Evolutionary conservation across 2,888 invertebrate genomes (phyloP).

Genomic region (Thyatira batis): DNA sequence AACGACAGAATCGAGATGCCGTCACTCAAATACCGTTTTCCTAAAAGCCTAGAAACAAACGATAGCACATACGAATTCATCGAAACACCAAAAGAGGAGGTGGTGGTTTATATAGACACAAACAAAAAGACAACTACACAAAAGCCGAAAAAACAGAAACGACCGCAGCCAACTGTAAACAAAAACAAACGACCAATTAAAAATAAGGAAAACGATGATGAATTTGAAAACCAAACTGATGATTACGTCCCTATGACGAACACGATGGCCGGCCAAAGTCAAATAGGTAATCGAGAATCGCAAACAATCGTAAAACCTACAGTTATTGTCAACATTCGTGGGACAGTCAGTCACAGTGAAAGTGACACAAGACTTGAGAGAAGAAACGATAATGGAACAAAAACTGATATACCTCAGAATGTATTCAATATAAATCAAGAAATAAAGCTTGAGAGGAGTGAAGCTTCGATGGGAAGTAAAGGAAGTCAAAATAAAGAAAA

Average conservation of each 20-base stretch:
- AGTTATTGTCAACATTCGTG: slow-evolving; percentile 73
- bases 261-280: slow-evolving; percentile 70
- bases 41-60: slow-evolving; percentile 54
- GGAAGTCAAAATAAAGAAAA: slow-evolving; percentile 27
- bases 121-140: slow-evolving; percentile 48
- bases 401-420: slow-evolving; percentile 48
- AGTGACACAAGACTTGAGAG: slow-evolving; percentile 65
- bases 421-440: slow-evolving; percentile 76
- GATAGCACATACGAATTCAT: slow-evolving; percentile 30
- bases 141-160: slow-evolving; percentile 51
- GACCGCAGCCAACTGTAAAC: slow-evolving; percentile 29
- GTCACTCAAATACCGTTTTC: slow-evolving; percentile 63
- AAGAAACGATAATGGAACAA: slow-evolving; percentile 45
- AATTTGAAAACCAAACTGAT: slow-evolving; percentile 30
- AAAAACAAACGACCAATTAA: slow-evolving; percentile 40
- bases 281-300: slow-evolving; percentile 73
- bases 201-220: slow-evolving; percentile 31
- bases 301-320: slow-evolving; percentile 76
- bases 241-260: slow-evolving; percentile 53
- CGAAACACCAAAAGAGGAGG: slow-evolving; percentile 51
- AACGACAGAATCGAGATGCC: slow-evolving; percentile 75
- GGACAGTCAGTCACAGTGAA: slow-evolving; percentile 64
- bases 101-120: slow-evolving; percentile 59
- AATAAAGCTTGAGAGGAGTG: slow-evolving; percentile 58
- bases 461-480: slow-evolving; percentile 19